Conservation (phyloP, 2,797 vertebrate species). For the Columba guinea region DNA sequence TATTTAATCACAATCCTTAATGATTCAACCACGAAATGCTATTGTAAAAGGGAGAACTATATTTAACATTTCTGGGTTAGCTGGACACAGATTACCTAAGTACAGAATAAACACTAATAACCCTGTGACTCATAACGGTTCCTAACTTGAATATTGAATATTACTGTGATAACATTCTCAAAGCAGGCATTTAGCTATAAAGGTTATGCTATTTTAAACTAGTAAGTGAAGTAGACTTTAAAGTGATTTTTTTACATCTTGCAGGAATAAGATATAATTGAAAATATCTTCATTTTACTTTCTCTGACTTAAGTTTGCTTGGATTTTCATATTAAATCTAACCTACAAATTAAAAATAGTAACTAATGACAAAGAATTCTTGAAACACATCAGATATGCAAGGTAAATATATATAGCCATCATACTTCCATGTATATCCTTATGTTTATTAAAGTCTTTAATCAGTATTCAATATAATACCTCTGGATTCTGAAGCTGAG, state of each 20-base stretch:
- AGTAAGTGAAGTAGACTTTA: neutral
- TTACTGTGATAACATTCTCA: neutral
- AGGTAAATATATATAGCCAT: neutral
- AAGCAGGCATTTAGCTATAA: neutral
- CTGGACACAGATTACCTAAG: neutral
- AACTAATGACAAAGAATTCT: neutral
- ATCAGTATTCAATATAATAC: neutral
- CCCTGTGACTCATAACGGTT: neutral
- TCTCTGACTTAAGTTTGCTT: neutral
- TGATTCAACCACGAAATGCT: neutral
- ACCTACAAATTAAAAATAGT: neutral
- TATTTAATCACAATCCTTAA: slow-evolving; percentile 17
- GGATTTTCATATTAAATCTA: neutral
- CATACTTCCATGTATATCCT: neutral
- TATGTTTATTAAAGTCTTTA: neutral
- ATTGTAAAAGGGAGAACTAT: neutral
- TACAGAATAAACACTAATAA: neutral
- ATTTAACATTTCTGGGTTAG: slow-evolving; percentile 15
- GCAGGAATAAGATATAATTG: neutral
- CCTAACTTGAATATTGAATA: neutral
- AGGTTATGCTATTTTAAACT: neutral
- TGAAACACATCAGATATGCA: neutral
- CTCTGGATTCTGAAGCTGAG: neutral
- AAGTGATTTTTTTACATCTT: neutral
- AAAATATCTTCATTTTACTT: neutral